These are phyloP conservation scores for Alloplasta piceator DNA, from an alignment of 2,888 invertebrate genomes.

Conservation along the genomic window DNA sequence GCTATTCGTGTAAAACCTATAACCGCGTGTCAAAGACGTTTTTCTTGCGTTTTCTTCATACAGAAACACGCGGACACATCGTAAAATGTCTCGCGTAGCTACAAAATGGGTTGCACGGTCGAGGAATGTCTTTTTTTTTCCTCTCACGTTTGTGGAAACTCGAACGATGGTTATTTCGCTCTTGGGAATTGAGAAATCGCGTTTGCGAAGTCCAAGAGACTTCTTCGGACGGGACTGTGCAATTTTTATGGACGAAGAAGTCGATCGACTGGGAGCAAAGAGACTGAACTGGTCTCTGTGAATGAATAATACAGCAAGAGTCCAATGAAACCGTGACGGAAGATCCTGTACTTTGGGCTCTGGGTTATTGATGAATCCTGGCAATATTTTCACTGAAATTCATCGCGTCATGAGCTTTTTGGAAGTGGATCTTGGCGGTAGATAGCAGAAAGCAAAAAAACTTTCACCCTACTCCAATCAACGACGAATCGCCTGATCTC, in stretches of 20 bases:
- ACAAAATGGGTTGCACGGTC: constrained; percentile 37
- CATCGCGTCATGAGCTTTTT: constrained; percentile 29
- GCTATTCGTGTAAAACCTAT: background rate
- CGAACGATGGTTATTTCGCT: constrained; percentile 44
- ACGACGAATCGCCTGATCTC: too few relatives aligned
- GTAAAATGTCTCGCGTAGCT: constrained; percentile 6
- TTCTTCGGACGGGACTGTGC: background rate
- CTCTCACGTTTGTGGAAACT: constrained; percentile 10
- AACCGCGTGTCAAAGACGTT: constrained; percentile 12
- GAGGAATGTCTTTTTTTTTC: constrained; percentile 20
- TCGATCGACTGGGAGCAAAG: constrained; percentile 17
- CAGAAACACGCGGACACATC: constrained; percentile 14
- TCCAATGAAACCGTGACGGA: constrained; percentile 48
- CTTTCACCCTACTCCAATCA: too few relatives aligned
- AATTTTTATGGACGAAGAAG: constrained; percentile 26
- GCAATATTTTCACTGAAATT: constrained; percentile 35
- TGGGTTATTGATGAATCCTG: constrained; percentile 24
- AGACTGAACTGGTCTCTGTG: background rate
- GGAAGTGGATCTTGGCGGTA: constrained; percentile 28
- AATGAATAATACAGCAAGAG: constrained; percentile 40
- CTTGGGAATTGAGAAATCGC: constrained; percentile 57
- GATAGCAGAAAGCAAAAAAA: background rate
- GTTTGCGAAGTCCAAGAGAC: constrained; percentile 16
- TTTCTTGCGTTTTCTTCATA: background rate
- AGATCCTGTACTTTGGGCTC: constrained; percentile 48